Evolutionary conservation across 2,797 vertebrate species (phyloP).

Genomic region (Petrocephalus sullivani): DNA sequence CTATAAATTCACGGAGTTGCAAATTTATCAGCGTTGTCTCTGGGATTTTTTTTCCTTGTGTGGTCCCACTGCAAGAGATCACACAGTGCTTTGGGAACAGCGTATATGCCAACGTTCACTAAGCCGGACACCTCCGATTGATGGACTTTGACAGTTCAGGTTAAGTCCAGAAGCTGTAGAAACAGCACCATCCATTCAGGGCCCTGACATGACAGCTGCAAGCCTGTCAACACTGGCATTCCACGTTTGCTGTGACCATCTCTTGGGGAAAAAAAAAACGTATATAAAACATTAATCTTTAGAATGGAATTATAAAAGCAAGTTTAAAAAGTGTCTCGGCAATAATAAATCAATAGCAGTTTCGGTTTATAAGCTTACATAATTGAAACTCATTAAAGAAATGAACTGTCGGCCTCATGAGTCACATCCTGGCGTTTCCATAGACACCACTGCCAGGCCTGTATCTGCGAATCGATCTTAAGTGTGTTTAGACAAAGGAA

Average conservation of each 20-base stretch:
- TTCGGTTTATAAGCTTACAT: neutral
- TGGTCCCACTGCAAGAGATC: no score
- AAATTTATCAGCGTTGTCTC: neutral
- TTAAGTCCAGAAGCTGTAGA: neutral
- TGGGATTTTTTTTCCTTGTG: no score
- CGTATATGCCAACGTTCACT: no score
- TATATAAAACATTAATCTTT: neutral
- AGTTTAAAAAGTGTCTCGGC: neutral
- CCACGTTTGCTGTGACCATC: neutral
- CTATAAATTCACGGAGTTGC: neutral
- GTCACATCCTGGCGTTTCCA: conserved; percentile 3
- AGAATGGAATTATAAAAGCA: neutral
- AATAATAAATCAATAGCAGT: neutral
- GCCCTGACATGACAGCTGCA: neutral
- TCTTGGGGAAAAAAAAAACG: neutral
- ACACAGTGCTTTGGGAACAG: no score
- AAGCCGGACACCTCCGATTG: neutral
- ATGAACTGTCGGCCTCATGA: neutral
- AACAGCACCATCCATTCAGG: neutral
- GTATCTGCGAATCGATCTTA: neutral
- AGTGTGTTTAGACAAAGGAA: neutral
- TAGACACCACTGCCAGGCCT: neutral
- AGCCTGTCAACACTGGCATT: neutral
- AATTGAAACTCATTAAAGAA: conserved; percentile 1
- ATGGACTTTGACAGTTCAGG: neutral